Evolutionary conservation across 1,140 invertebrate genomes (phyloP), one percentile per base, ranked within the genome.

Genomic region (Anastatus disparis): DNA sequence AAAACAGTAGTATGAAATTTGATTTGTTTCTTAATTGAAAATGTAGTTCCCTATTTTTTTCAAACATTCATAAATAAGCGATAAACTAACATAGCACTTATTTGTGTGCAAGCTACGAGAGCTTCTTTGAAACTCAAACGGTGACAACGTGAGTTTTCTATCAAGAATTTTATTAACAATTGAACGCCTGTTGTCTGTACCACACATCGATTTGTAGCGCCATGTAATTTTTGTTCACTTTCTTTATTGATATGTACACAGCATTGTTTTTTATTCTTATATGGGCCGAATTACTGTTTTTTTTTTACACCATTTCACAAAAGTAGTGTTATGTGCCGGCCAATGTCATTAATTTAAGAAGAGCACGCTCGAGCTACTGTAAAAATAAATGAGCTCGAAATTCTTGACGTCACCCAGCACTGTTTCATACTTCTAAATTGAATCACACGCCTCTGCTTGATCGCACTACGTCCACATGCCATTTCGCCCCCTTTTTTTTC

Each of bases 21-120:
- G n/a, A n/a, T n/a, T n/a, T n/a, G n/a, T n/a, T n/a, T n/a, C n/a
- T n/a, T n/a, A n/a, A n/a, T n/a, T n/a, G n/a, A n/a, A n/a, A n/a
- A n/a, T n/a, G n/a, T n/a, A n/a, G n/a, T n/a, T n/a, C n/a, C n/a
- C n/a, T n/a, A n/a, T n/a, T n/a, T n/a, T n/a, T n/a, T n/a, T n/a
- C 9, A n/a, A 35, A 15, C 26, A 46, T 46, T 13, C 4, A 31
- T 22, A 2, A 50, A 2, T 20, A 62, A 56, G 17, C n/a, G 27
- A 63, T 50, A 20, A 35, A 67, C 29, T 75, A 72, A 70, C 50
- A 62, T 42, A 35, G 46, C 46, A 74, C 75, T 82, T 81, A 74
- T 84, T 78, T 84, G 76, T 68, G 56, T 82, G 79, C 84, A 85
- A 85, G 84, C 83, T 82, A 85, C 82, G 79, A 85, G 80, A 84